phyloP scores from a whole-genome alignment of 2,113 vertebrate genomes.

The Oreochromis aureus region DNA sequence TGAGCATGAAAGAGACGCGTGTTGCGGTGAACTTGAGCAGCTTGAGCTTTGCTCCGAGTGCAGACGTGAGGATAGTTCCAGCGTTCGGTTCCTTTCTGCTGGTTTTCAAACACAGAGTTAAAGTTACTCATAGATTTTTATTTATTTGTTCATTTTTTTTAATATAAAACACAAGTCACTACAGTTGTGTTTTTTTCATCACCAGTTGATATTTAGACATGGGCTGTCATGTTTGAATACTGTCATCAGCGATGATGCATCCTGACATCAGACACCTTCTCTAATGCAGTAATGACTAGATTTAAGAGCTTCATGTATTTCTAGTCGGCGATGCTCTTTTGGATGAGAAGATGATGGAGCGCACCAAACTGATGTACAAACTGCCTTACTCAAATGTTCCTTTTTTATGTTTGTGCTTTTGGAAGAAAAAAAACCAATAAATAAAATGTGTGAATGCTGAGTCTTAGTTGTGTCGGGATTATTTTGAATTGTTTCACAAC shows the following conservation, averaged over 20 bases:
- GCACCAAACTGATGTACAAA: conserved; percentile 61
- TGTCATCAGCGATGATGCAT: conserved; percentile 21
- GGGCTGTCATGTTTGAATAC: conserved; percentile 25
- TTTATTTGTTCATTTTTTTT: not conserved
- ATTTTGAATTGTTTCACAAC: not conserved
- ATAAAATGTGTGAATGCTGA: conserved; percentile 55
- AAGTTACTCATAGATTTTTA: not conserved
- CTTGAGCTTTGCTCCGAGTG: not conserved
- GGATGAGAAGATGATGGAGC: not conserved
- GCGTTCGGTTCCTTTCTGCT: not conserved
- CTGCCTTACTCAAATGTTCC: conserved; percentile 69
- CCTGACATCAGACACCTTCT: conserved; percentile 17
- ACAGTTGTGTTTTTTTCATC: not conserved
- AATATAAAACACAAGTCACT: not conserved
- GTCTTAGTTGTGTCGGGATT: not conserved
- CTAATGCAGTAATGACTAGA: conserved; percentile 41
- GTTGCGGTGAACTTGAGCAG: not conserved
- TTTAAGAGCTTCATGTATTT: not conserved
- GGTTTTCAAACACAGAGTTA: not conserved
- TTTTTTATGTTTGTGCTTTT: conserved; percentile 74
- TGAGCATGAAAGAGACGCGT: not conserved
- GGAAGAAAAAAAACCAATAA: conserved; percentile 52
- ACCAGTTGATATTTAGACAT: conserved; percentile 8
- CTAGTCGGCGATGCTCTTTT: conserved; percentile 21
- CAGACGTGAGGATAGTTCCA: not conserved